These are phyloP conservation scores for Diabrotica virgifera DNA, from an alignment of 1,140 invertebrate species.

Conservation along the genomic window DNA sequence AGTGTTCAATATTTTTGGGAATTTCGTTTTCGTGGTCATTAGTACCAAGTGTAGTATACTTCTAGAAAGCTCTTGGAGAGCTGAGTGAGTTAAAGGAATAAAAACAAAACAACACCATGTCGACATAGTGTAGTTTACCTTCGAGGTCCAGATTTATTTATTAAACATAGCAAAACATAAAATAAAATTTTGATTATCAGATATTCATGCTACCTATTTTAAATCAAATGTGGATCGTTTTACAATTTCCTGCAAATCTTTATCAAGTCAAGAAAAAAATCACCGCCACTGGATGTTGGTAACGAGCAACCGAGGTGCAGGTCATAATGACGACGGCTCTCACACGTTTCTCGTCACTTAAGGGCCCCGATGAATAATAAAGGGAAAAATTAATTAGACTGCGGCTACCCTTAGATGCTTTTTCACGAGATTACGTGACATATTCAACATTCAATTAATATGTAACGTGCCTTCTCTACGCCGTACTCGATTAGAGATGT, in stretches of 20 bases:
- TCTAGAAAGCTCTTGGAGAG: no score
- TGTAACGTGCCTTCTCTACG: not conserved
- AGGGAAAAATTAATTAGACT: slow-evolving; percentile 28
- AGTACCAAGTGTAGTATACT: not conserved
- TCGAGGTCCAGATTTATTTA: no score
- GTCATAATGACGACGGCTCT: slow-evolving; percentile 24
- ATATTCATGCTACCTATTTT: no score
- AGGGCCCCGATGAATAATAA: slow-evolving; percentile 29
- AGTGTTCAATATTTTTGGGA: no score
- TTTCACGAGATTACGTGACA: not conserved
- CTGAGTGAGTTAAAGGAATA: no score
- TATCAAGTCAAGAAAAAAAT: not conserved
- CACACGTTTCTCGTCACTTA: slow-evolving; percentile 23
- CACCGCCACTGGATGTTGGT: slow-evolving; percentile 17
- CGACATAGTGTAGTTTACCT: no score
- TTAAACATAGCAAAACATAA: no score
- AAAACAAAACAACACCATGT: no score
- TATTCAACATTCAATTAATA: not conserved
- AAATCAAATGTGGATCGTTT: not conserved
- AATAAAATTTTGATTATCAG: no score
- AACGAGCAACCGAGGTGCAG: slow-evolving; percentile 24
- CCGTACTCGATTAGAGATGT: no score
- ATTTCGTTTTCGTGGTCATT: no score
- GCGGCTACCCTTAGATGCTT: slow-evolving; percentile 24
- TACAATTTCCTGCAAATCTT: not conserved